phyloP scores from a whole-genome alignment of 2,797 vertebrate genomes.

The Acipenser ruthenus region DNA sequence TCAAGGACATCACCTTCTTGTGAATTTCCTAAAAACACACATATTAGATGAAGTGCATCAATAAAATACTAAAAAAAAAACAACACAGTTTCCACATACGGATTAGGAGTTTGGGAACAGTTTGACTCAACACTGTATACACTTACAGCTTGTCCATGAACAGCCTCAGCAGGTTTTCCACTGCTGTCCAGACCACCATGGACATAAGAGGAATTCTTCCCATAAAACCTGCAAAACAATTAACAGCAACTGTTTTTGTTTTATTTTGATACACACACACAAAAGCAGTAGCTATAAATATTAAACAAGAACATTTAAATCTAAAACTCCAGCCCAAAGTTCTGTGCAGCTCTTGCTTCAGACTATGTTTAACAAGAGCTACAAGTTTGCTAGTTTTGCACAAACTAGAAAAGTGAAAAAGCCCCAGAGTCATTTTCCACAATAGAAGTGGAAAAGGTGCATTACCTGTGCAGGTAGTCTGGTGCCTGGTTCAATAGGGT shows the following conservation, averaged over 20 bases:
- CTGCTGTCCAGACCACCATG: constrained; percentile 91
- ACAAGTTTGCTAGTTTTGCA: too few relatives aligned
- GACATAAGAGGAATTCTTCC: constrained; percentile 95
- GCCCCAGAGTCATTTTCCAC: not conserved
- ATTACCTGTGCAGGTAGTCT: constrained; percentile 89
- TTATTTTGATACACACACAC: constrained; percentile 5
- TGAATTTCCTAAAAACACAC: constrained; percentile 77
- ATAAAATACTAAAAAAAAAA: too few relatives aligned
- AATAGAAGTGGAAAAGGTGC: not conserved
- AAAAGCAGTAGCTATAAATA: not conserved
- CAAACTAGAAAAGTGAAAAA: too few relatives aligned
- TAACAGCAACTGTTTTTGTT: constrained; percentile 5
- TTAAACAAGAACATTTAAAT: not conserved
- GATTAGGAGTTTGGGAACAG: too few relatives aligned
- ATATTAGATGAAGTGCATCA: too few relatives aligned
- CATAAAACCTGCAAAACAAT: constrained; percentile 78
- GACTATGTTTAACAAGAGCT: too few relatives aligned
- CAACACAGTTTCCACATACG: too few relatives aligned
- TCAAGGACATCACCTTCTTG: constrained; percentile 90
- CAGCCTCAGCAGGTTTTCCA: constrained; percentile 86
- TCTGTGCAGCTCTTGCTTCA: too few relatives aligned
- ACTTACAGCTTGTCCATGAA: constrained; percentile 92
- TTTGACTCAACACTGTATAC: too few relatives aligned
- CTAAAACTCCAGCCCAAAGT: not conserved
- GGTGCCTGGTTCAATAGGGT: constrained; percentile 95